phyloP scores from a whole-genome alignment of 2,113 vertebrate species.

The Anoplopoma fimbria region DNA sequence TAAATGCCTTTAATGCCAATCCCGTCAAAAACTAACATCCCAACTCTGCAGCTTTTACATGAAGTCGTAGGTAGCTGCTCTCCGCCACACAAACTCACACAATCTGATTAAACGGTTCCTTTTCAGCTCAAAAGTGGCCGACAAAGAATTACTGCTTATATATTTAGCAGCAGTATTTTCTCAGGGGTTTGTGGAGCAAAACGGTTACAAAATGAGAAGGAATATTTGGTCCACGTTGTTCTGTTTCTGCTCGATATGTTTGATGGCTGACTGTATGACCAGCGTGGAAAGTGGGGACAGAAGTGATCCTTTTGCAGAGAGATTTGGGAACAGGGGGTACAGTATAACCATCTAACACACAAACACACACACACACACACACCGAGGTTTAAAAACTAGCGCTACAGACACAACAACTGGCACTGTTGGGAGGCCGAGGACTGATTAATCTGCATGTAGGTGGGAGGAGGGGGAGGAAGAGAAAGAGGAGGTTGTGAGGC shows the following conservation, averaged over 20 bases:
- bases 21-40: neutral
- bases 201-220: neutral
- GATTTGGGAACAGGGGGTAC: no score
- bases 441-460: neutral
- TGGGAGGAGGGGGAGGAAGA: slow-evolving; percentile 18
- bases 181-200: neutral
- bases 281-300: neutral
- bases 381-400: slow-evolving; percentile 31
- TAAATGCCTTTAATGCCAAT: neutral
- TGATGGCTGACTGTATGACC: no score
- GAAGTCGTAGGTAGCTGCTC: neutral
- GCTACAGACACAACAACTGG: slow-evolving; percentile 5
- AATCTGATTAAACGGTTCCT: neutral
- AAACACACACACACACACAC: neutral
- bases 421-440: slow-evolving; percentile 1
- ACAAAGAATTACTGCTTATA: neutral
- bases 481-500: slow-evolving; percentile 14
- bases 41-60: neutral
- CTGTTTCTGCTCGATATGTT: neutral
- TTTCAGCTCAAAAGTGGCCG: neutral
- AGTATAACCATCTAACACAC: slow-evolving; percentile 43
- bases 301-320: no score
- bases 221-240: neutral
- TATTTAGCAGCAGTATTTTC: neutral
- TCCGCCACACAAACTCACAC: neutral